Conservation (phyloP, 2,113 vertebrate genomes). For the Oryzias celebensis region DNA sequence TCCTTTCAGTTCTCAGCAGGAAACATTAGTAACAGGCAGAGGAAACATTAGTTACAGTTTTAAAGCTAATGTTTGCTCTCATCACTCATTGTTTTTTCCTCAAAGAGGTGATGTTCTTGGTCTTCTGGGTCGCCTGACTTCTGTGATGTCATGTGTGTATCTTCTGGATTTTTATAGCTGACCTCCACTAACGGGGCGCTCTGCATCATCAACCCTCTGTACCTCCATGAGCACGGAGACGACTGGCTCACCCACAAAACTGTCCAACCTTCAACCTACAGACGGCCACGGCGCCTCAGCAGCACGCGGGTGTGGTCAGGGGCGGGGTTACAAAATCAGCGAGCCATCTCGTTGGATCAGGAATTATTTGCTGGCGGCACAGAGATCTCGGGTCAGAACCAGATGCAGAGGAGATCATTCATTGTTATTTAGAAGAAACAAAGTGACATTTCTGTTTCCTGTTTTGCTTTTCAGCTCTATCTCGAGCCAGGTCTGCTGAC, state of each 20-base stretch:
- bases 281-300: slow-evolving; percentile 60
- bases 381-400: slow-evolving; percentile 48
- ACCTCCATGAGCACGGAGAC: slow-evolving; percentile 80
- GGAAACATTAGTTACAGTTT: too few relatives aligned
- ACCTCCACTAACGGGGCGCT: slow-evolving; percentile 73
- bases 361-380: slow-evolving; percentile 5
- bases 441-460: background rate
- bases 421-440: background rate
- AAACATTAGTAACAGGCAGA: too few relatives aligned
- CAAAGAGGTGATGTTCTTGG: background rate
- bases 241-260: slow-evolving; percentile 52
- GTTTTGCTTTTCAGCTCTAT: slow-evolving; percentile 38
- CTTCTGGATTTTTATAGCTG: slow-evolving; percentile 37
- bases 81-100: too few relatives aligned
- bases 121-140: background rate
- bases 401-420: background rate
- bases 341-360: slow-evolving; percentile 65
- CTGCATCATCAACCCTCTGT: slow-evolving; percentile 86
- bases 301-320: slow-evolving; percentile 63
- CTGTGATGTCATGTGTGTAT: background rate
- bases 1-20: too few relatives aligned
- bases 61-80: too few relatives aligned
- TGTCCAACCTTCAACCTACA: background rate
- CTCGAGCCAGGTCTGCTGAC: slow-evolving; percentile 50
- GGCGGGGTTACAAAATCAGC: slow-evolving; percentile 52